Conservation (phyloP, 2,113 vertebrate species). For the Ptyas mucosa region DNA sequence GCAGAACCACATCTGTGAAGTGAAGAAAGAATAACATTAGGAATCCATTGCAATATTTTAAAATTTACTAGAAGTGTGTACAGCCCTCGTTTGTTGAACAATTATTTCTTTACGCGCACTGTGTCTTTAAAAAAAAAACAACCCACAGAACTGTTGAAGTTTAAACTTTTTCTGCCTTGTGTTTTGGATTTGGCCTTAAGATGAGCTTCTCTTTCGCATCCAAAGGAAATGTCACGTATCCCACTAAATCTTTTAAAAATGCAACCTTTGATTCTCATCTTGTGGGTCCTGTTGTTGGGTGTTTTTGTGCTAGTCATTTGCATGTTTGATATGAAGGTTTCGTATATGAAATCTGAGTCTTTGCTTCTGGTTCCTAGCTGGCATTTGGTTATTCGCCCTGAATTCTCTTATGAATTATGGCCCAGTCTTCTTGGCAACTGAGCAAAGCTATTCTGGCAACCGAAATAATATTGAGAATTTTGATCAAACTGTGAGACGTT, state of each 20-base stretch:
- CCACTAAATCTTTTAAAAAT: neutral
- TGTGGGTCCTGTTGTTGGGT: neutral
- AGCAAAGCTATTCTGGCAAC: neutral
- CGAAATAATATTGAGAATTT: neutral
- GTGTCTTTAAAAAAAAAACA: neutral
- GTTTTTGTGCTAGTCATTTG: neutral
- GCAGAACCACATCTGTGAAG: neutral
- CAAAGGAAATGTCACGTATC: neutral
- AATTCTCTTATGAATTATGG: neutral
- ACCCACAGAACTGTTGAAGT: neutral
- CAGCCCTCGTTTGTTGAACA: neutral
- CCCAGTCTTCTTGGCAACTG: neutral
- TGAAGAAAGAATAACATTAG: neutral
- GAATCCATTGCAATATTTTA: neutral
- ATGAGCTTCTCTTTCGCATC: neutral
- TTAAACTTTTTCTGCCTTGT: neutral
- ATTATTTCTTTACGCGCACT: neutral
- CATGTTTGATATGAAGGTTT: neutral
- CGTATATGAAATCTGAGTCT: neutral
- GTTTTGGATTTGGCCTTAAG: neutral
- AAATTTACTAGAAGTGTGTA: neutral
- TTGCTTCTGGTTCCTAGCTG: neutral
- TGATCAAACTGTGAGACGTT: neutral
- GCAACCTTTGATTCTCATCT: neutral
- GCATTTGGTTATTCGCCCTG: neutral